Conservation (phyloP, 2,113 vertebrate species). For the Ctenodactylus gundi region DNA sequence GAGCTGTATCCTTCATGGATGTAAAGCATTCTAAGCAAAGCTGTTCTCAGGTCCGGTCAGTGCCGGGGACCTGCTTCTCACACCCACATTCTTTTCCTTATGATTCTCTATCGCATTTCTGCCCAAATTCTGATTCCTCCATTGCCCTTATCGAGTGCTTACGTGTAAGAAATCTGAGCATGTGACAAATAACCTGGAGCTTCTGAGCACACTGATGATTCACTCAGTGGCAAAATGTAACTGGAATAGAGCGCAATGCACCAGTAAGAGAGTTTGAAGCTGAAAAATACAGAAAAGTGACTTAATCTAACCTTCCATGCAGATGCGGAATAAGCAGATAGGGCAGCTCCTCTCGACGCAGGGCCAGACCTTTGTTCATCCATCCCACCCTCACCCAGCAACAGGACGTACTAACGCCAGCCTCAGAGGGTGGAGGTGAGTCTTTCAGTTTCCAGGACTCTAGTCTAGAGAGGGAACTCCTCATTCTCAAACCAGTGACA, state of each 20-base stretch:
- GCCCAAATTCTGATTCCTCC: background rate
- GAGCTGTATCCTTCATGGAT: background rate
- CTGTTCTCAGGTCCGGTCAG: background rate
- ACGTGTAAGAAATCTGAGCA: background rate
- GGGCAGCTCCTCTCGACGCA: no score
- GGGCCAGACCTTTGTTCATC: no score
- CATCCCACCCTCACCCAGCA: no score
- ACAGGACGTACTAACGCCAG: no score
- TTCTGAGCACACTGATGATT: background rate
- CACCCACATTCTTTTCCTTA: background rate
- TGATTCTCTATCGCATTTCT: background rate
- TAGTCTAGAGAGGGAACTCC: no score
- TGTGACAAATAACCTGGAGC: background rate
- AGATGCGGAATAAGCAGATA: no score
- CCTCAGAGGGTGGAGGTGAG: no score
- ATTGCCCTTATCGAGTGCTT: background rate
- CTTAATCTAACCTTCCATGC: no score
- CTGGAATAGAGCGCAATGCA: background rate
- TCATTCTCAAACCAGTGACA: no score
- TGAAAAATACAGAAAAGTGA: no score
- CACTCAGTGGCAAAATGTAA: background rate
- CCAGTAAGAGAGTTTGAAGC: no score
- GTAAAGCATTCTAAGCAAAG: conserved; percentile 4
- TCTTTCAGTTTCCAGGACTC: no score
- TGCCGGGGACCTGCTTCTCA: background rate